These are phyloP conservation scores for Ophiodon elongatus DNA, from an alignment of 2,113 vertebrate genomes.

Conservation along the genomic window DNA sequence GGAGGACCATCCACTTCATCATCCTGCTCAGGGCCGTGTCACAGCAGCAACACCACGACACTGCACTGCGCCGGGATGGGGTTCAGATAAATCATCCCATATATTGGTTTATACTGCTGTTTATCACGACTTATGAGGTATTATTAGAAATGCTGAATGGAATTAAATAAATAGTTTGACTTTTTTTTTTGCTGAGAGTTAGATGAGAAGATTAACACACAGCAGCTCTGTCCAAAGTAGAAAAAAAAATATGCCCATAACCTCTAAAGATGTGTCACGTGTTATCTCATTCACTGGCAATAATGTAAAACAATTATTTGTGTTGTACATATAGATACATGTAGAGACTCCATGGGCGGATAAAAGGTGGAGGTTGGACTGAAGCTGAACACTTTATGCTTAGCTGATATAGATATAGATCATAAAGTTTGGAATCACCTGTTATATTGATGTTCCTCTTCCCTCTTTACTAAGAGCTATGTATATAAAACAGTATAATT, in stretches of 20 bases:
- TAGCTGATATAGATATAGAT: neutral
- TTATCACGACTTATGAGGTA: neutral
- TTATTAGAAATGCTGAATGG: neutral
- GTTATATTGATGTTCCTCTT: neutral
- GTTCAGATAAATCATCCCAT: neutral
- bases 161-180: neutral
- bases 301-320: neutral
- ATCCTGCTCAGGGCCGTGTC: neutral
- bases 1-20: neutral
- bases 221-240: neutral
- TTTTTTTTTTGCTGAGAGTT: neutral
- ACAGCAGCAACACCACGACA: neutral
- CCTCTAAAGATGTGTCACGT: neutral
- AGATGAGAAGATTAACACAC: no score
- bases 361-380: neutral
- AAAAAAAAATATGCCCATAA: neutral
- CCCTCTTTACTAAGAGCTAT: neutral
- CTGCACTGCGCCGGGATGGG: neutral
- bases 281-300: neutral
- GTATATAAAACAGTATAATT: no score
- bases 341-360: neutral
- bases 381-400: neutral
- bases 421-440: neutral
- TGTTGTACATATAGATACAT: neutral
- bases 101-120: neutral